Evolutionary conservation across 2,113 vertebrate genomes (phyloP).

Genomic region (Thunnus maccoyii): DNA sequence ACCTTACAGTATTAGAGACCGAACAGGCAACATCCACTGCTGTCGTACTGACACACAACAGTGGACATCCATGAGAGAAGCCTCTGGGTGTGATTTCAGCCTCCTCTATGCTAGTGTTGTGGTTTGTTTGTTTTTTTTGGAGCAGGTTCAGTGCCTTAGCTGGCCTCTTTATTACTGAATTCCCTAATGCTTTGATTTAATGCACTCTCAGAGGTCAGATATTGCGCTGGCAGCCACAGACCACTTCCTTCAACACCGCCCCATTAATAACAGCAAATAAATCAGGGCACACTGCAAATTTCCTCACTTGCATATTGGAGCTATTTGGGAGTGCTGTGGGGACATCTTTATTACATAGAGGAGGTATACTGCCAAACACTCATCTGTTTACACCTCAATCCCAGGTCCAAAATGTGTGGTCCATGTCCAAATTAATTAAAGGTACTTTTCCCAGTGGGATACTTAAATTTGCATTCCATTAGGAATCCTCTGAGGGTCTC

Average conservation of each 20-base stretch:
- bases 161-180: slow-evolving; percentile 77
- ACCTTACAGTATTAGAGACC: background rate
- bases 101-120: slow-evolving; percentile 39
- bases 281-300: slow-evolving; percentile 70
- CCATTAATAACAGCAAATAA: slow-evolving; percentile 83
- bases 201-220: slow-evolving; percentile 81
- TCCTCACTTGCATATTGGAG: slow-evolving; percentile 69
- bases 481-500: slow-evolving; percentile 31
- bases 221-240: slow-evolving; percentile 78
- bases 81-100: slow-evolving; percentile 56
- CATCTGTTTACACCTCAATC: slow-evolving; percentile 63
- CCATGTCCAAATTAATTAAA: slow-evolving; percentile 71
- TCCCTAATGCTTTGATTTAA: slow-evolving; percentile 83
- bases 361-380: slow-evolving; percentile 52
- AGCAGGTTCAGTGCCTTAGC: slow-evolving; percentile 65
- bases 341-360: slow-evolving; percentile 71
- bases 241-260: slow-evolving; percentile 72
- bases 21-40: background rate
- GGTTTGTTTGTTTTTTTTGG: slow-evolving; percentile 75
- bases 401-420: slow-evolving; percentile 60
- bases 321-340: slow-evolving; percentile 59
- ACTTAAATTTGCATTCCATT: slow-evolving; percentile 51
- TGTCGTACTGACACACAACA: background rate
- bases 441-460: slow-evolving; percentile 44
- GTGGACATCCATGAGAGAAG: slow-evolving; percentile 34